Evolutionary conservation across 2,797 vertebrate genomes (phyloP), one percentile per base, ranked within the genome.

Genomic region (Dendrocincla fuliginosa): DNA sequence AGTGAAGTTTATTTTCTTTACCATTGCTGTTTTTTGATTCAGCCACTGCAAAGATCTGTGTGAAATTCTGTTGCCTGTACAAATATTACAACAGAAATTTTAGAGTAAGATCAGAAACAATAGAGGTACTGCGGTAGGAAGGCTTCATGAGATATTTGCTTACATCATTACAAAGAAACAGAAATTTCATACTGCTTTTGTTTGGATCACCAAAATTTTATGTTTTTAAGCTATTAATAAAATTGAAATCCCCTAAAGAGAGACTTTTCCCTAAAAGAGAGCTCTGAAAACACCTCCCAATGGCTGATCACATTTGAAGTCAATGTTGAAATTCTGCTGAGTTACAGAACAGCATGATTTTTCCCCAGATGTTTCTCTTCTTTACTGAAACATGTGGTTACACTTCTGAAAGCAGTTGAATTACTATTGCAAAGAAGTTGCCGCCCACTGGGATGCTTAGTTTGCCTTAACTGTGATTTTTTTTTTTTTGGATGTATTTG

Each of bases 1-100:
- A 57, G 71, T 47, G 47, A 90, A 69, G 70, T 87, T 94, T 83
- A 67, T 95, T 95, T 90, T 89, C 68, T 87, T 90, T 63, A 84
- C 46, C 27, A 27, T 9, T 78, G 65, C 57, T 50, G 16, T 71
- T 74, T 68, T 35, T 85, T 68, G 64, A 71, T 80, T 71, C 78
- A 74, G 60, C 74, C 86, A 46, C 69, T 33, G 20, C 37, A 82
- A 82, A 95, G 42, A 81, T 73, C 59, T 87, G 27, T 39, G 71
- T 80, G 68, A 90, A 94, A 89, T 92, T 57, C 63, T 88, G 39
- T 74, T 74, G 74, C 77, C 37, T 77, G 39, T 74, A 70, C 50
- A 83, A 92, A 83, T 67, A 80, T 16, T 74, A 16, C 68, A 68
- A 64, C 17, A 83, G 63, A 84, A 83, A 80, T 92, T 79, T 80